Evolutionary conservation across 1,140 invertebrate genomes (phyloP).

Genomic region (Cryptotermes secundus): DNA sequence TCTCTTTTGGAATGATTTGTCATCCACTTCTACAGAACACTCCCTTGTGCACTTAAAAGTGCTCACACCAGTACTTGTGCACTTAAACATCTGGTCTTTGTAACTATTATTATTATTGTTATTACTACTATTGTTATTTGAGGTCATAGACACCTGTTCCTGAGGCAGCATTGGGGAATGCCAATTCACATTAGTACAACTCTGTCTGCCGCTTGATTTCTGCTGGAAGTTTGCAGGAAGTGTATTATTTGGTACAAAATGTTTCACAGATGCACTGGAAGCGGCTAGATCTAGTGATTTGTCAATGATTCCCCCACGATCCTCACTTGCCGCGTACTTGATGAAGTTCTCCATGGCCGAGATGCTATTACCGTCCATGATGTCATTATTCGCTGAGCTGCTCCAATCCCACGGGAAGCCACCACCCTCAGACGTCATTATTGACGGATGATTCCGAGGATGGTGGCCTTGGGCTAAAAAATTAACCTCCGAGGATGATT

Average conservation of each 20-base stretch:
- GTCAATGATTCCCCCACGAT: neutral
- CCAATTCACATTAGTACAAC: slow-evolving; percentile 24
- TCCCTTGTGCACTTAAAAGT: slow-evolving; percentile 26
- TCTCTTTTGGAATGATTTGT: slow-evolving; percentile 56
- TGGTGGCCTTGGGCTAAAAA: slow-evolving; percentile 50
- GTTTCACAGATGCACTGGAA: neutral
- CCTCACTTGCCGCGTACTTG: slow-evolving; percentile 43
- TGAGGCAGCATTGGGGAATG: slow-evolving; percentile 32
- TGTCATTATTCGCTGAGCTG: neutral
- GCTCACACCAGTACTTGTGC: neutral
- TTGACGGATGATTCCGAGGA: slow-evolving; percentile 49
- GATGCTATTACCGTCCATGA: slow-evolving; percentile 44
- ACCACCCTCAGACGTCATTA: slow-evolving; percentile 67
- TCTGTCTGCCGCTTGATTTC: slow-evolving; percentile 20
- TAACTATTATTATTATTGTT: neutral
- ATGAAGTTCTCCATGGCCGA: slow-evolving; percentile 51
- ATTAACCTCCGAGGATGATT: slow-evolving; percentile 40
- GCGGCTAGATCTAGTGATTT: slow-evolving; percentile 12
- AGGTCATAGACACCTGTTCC: slow-evolving; percentile 3
- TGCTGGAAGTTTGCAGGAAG: slow-evolving; percentile 22
- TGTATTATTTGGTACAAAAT: slow-evolving; percentile 21
- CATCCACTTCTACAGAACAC: slow-evolving; percentile 27
- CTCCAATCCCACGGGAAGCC: slow-evolving; percentile 62
- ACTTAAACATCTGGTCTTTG: slow-evolving; percentile 12
- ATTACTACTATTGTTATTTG: neutral